A percentile compares a stretch with the other conserved stretches of the same genome.
phyloP scores from a whole-genome alignment of 2,113 vertebrate genomes.

The Mormoops blainvillei region DNA sequence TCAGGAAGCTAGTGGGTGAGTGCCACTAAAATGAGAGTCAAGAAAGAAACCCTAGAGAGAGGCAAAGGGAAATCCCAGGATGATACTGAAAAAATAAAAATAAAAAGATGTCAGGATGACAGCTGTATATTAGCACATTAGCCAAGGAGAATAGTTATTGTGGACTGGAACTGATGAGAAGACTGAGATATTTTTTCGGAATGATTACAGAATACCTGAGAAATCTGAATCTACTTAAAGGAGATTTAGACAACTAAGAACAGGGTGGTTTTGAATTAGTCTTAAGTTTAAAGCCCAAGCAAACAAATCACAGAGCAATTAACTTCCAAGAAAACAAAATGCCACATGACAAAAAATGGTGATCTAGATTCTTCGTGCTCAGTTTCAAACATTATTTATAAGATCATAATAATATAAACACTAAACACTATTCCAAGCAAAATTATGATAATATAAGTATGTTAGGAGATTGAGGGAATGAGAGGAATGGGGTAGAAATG shows the following conservation, averaged over 20 bases:
- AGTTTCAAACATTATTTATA: not conserved
- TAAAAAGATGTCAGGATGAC: not conserved
- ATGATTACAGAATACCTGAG: not conserved
- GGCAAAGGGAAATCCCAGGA: not conserved
- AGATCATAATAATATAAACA: not conserved
- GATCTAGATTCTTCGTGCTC: not conserved
- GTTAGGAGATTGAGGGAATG: not conserved
- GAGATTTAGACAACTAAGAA: not conserved
- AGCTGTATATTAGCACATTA: not conserved
- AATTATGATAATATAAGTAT: not conserved
- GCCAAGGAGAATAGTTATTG: not conserved
- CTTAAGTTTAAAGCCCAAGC: not conserved
- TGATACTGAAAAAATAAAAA: not conserved
- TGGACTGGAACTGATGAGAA: not conserved
- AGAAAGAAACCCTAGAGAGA: not conserved
- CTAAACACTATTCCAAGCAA: not conserved
- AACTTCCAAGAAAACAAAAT: not conserved
- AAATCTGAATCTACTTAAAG: not conserved
- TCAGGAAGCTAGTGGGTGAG: conserved; percentile 3
- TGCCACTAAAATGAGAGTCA: conserved; percentile 17
- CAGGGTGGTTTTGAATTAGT: not conserved
- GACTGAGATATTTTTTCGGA: not conserved
- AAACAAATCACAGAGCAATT: not conserved
- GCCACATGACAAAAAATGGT: not conserved
- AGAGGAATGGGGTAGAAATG: not conserved